These are phyloP conservation scores for Tenthredo distinguenda DNA, from an alignment of 2,888 invertebrate genomes.

Conservation along the genomic window DNA sequence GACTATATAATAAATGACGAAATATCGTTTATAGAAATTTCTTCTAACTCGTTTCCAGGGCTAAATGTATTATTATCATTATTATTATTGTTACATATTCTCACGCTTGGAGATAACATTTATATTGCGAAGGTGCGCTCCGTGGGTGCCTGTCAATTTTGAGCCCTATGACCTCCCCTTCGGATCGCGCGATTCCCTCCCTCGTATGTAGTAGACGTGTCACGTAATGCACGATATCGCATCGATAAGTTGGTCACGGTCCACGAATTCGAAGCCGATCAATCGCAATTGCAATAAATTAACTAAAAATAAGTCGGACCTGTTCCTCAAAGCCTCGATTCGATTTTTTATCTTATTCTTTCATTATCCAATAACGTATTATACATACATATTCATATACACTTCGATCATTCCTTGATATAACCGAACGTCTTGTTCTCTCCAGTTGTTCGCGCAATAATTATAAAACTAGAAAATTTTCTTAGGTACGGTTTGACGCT, in stretches of 20 bases:
- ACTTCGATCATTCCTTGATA: neutral
- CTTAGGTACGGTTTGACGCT: neutral
- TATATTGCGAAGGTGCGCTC: slow-evolving; percentile 62
- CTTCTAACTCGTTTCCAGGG: slow-evolving; percentile 14
- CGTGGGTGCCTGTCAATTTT: slow-evolving; percentile 68
- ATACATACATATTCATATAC: neutral
- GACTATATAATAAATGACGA: neutral
- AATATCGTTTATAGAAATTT: neutral
- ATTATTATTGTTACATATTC: neutral
- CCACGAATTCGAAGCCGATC: neutral
- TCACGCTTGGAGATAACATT: slow-evolving; percentile 2
- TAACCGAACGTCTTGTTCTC: neutral
- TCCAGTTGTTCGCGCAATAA: neutral
- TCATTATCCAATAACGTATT: neutral
- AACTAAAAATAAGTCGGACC: neutral
- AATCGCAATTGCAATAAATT: neutral
- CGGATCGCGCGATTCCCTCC: slow-evolving; percentile 60
- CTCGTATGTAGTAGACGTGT: neutral
- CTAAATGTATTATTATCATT: slow-evolving; percentile 14
- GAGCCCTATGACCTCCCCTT: slow-evolving; percentile 73
- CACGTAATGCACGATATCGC: neutral
- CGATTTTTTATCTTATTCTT: neutral
- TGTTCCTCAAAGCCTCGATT: neutral
- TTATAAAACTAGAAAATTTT: neutral
- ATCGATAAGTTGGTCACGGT: neutral